These are phyloP conservation scores for Enteromius fasciolatus DNA, from an alignment of 2,797 vertebrate genomes.

Conservation along the genomic window DNA sequence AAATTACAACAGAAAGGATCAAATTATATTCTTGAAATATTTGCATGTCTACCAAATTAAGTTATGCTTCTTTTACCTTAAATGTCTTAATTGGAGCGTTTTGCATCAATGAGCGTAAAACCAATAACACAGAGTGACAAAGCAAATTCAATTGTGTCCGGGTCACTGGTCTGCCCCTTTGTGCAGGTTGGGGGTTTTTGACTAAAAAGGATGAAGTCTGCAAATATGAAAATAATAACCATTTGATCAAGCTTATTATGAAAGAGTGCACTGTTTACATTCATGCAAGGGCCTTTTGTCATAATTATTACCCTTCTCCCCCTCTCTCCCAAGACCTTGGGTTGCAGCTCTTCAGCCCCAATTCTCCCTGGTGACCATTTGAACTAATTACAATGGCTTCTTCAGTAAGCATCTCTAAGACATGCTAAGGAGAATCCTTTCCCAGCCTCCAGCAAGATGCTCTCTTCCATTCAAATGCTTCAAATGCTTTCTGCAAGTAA, in stretches of 20 bases:
- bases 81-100: constrained; percentile 20
- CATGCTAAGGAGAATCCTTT: constrained; percentile 55
- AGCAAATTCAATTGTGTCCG: constrained; percentile 35
- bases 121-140: constrained; percentile 33
- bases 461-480: constrained; percentile 56
- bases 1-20: not conserved
- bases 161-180: constrained; percentile 10
- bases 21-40: constrained; percentile 23
- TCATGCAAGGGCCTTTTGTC: constrained; percentile 20
- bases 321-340: constrained; percentile 37
- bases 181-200: constrained; percentile 36
- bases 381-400: constrained; percentile 61
- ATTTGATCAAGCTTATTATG: constrained; percentile 32
- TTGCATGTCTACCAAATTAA: constrained; percentile 29
- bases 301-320: constrained; percentile 33
- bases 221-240: constrained; percentile 40
- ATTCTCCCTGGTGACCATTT: constrained; percentile 59
- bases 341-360: constrained; percentile 42
- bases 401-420: constrained; percentile 62
- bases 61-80: constrained; percentile 33
- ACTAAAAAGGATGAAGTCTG: constrained; percentile 22
- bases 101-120: constrained; percentile 42
- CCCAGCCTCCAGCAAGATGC: constrained; percentile 46
- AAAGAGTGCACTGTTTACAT: constrained; percentile 30
- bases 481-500: constrained; percentile 62